These are phyloP conservation scores for Tinamus major DNA, from an alignment of 2,797 vertebrate species.

Conservation along the genomic window DNA sequence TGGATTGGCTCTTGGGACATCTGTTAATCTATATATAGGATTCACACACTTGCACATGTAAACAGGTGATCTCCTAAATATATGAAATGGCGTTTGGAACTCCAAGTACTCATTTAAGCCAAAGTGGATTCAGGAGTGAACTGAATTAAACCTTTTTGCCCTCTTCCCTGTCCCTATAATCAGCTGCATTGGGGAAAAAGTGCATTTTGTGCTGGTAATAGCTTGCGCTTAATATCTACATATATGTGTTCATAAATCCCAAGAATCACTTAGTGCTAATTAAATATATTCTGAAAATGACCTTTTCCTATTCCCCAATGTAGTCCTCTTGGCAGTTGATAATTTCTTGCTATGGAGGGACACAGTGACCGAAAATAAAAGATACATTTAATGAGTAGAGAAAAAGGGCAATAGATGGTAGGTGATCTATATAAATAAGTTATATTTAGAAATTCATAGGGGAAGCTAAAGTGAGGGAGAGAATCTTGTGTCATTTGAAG, in stretches of 20 bases:
- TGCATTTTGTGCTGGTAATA: neutral
- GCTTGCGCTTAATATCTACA: neutral
- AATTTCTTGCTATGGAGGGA: neutral
- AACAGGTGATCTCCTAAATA: conserved; percentile 75
- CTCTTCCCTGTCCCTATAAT: neutral
- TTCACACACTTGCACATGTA: conserved; percentile 61
- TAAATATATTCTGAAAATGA: neutral
- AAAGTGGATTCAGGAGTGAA: conserved; percentile 34
- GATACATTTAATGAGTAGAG: neutral
- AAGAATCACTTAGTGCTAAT: neutral
- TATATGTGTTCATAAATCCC: neutral
- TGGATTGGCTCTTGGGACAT: conserved; percentile 63
- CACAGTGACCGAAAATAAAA: conserved; percentile 29
- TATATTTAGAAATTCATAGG: conserved; percentile 17
- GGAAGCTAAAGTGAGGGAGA: conserved; percentile 7
- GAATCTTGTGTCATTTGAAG: conserved; percentile 30
- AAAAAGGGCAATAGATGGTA: conserved; percentile 14
- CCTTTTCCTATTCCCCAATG: neutral
- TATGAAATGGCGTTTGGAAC: conserved; percentile 53
- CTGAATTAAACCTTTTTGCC: conserved; percentile 38
- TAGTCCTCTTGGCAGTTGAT: conserved; percentile 1
- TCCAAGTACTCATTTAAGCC: conserved; percentile 62
- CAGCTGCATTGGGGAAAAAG: neutral
- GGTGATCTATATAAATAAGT: conserved; percentile 13
- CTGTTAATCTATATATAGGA: conserved; percentile 73